phyloP scores from a whole-genome alignment of 2,113 vertebrate genomes.

The Osmerus eperlanus region DNA sequence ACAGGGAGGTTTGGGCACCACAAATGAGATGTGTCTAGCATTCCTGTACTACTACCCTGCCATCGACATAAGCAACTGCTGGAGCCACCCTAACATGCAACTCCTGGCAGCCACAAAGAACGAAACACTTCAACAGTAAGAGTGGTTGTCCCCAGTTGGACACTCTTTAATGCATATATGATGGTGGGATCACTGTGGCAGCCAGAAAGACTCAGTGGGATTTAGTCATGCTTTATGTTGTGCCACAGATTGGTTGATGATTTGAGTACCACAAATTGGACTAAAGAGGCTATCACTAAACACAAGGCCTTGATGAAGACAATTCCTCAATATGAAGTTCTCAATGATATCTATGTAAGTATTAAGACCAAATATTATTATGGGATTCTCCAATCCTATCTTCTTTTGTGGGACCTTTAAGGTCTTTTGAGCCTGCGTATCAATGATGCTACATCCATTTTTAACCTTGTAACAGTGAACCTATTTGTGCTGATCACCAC shows the following conservation, averaged over 20 bases:
- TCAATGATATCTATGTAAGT: constrained; percentile 38
- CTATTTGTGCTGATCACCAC: background rate
- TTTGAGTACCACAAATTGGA: constrained; percentile 17
- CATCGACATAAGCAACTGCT: constrained; percentile 68
- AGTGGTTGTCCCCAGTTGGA: background rate
- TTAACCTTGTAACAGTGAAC: no score
- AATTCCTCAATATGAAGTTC: constrained; percentile 26
- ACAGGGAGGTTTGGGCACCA: constrained; percentile 74
- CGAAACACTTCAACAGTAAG: constrained; percentile 31
- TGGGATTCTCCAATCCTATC: no score
- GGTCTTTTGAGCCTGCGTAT: no score
- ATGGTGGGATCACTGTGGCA: no score
- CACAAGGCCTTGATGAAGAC: constrained; percentile 55
- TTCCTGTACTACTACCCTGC: constrained; percentile 80
- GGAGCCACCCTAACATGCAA: constrained; percentile 60
- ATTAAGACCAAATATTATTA: background rate
- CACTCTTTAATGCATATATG: background rate
- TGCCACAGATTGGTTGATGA: constrained; percentile 17
- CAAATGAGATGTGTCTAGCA: constrained; percentile 80
- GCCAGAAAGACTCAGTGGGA: background rate
- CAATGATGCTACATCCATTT: no score
- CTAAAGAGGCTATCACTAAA: constrained; percentile 14
- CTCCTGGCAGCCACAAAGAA: constrained; percentile 26
- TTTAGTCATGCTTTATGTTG: background rate
- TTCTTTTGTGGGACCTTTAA: no score